Percentiles rank a stretch among this genome's conserved stretches.
These are phyloP conservation scores for Drosophila rufa DNA, from an alignment of 1,140 invertebrate species.

Conservation along the genomic window DNA sequence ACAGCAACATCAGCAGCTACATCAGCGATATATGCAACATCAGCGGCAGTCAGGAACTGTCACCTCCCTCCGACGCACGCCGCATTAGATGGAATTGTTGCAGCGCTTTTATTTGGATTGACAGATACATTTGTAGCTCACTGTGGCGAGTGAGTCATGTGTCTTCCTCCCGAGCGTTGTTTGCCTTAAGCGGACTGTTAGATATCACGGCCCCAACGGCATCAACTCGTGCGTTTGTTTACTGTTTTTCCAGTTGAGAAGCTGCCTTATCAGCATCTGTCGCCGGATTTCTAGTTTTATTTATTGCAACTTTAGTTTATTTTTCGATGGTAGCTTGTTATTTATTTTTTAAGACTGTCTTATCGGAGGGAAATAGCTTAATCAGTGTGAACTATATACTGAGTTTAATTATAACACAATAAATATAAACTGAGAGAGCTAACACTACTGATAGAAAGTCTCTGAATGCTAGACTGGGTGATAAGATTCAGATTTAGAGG, in stretches of 20 bases:
- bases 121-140: slow-evolving; percentile 47
- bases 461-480: too few species aligned
- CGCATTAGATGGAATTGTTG: slow-evolving; percentile 49
- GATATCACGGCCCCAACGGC: slow-evolving; percentile 7
- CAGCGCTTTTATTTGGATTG: slow-evolving; percentile 43
- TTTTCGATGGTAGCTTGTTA: slow-evolving; percentile 2
- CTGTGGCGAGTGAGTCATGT: slow-evolving; percentile 25
- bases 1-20: slow-evolving; percentile 17
- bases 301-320: slow-evolving; percentile 19
- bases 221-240: slow-evolving; percentile 22
- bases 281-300: slow-evolving; percentile 4
- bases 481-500: too few species aligned
- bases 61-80: slow-evolving; percentile 24
- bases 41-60: slow-evolving; percentile 20
- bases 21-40: slow-evolving; percentile 8
- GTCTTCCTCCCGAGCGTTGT: slow-evolving; percentile 1
- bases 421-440: neutral
- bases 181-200: slow-evolving; percentile 14
- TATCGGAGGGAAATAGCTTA: slow-evolving; percentile 22
- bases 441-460: neutral
- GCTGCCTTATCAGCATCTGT: slow-evolving; percentile 48
- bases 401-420: neutral
- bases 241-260: slow-evolving; percentile 16
- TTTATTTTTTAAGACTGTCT: neutral
- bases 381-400: slow-evolving; percentile 36